Evolutionary conservation across 2,888 invertebrate species (phyloP), one percentile per base, ranked within the genome.

Genomic region (Limnephilus marmoratus): DNA sequence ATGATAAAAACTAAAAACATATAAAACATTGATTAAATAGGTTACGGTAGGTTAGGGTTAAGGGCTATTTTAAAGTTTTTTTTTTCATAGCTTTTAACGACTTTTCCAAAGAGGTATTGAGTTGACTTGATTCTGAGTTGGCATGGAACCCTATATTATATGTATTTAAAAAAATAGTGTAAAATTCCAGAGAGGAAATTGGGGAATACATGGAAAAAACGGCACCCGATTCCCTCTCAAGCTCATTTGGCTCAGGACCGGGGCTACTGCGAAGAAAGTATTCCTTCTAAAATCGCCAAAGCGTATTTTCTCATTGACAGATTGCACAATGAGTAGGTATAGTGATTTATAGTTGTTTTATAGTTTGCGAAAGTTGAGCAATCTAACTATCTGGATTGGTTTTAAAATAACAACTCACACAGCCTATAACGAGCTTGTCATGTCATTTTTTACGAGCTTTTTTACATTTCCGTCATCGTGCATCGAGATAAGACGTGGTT

Each of bases 361-460:
- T 68, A 24, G 68, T 68, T 68, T 24, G n/a, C 9, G 68, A 68
- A 68, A 68, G 68, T 68, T 68, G 68, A 9, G 68, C 9, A 68
- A 68, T 68, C 68, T n/a, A 68, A 68, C 68, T n/a, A n/a, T n/a
- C 68, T 68, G 68, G 68, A n/a, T 68, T 68, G 68, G n/a, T 68
- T 68, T 68, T 68, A 24, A 68, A 68, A 68, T 68, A 68, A 24
- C 68, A 68, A 7, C 24, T 68, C n/a, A 68, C 4, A 24, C 68
- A 68, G 68, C 68, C 68, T n/a, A n/a, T 68, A 68, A 68, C n/a
- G 68, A 68, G 68, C 68, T 24, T 68, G n/a, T n/a, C 24, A 68
- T 24, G 68, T 68, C n/a, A n/a, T 68, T n/a, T 68, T 68, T 68
- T 68, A 15, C 68, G 24, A 68, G 9, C 68, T 24, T 7, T 24